Base-by-base conservation (phyloP, 2,888 invertebrate species). In the Catocala sponsa region DNA sequence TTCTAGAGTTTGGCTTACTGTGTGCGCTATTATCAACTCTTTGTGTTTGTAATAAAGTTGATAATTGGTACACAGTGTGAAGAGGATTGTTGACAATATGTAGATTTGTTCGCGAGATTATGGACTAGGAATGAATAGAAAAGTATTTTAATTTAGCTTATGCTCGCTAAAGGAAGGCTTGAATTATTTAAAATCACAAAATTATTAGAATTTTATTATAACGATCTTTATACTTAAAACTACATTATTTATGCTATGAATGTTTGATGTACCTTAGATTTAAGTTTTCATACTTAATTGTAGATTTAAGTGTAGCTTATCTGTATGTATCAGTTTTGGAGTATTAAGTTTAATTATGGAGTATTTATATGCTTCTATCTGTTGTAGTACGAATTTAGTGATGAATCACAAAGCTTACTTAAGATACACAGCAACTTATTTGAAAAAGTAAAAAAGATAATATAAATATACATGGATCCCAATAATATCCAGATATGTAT, bases 201-300 rank as follows among this genome's bases (percentile, higher is more conserved):
- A 25, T 60, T 62, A 44, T 62, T 69, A 70, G 53, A 59, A 49
- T 59, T 61, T 71, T 76, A 63, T 71, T 76, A 63, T 64, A 63
- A 64, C 72, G 69, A 76, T 72, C 73, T 69, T 73, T 71, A 74
- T 68, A 66, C 73, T 68, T 74, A 68, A 72, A 68, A 10, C 62
- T 75, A 58, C 50, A 59, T 76, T 72, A 74, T 73, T 73, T 73
- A 67, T 73, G 65, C 65, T 58, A 72, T 75, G 46, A 63, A 65
- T 68, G 53, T 59, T 71, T 60, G 51, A 60, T 69, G 60, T 74
- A 66, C 48, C 55, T 67, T 76, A 76, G 66, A 53, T 13, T 61
- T 76, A 70, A 68, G n/a, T 65, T 65, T 70, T 72, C 51, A 64
- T 43, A 63, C 52, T 65, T 74, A 68, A 68, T 60, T 47, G 52